Evolutionary conservation across 2,888 invertebrate genomes (phyloP).

Genomic region (Galeopsomyia nigrocyanea): DNA sequence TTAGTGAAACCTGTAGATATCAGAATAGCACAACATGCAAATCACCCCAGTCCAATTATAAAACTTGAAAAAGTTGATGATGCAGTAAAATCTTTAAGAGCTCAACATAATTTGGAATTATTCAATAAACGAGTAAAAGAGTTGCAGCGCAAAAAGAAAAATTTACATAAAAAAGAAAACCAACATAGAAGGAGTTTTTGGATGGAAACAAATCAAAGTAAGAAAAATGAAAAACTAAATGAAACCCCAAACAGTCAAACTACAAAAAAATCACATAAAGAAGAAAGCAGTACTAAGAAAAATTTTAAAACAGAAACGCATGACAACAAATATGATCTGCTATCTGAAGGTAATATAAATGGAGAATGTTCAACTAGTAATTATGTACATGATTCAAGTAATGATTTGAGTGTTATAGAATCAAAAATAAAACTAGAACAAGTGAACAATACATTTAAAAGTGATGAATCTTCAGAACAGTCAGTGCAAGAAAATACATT

Average conservation of each 20-base stretch:
- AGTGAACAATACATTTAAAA: slow-evolving; percentile 6
- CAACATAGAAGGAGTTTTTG: background rate
- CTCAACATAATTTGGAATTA: slow-evolving; percentile 51
- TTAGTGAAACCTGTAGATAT: slow-evolving; percentile 40
- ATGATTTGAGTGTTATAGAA: background rate
- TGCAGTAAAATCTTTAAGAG: slow-evolving; percentile 52
- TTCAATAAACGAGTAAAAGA: slow-evolving; percentile 42
- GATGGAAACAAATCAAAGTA: slow-evolving; percentile 7
- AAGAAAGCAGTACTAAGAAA: background rate
- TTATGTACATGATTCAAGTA: slow-evolving; percentile 7
- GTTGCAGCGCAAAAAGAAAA: slow-evolving; percentile 17
- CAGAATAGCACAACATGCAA: slow-evolving; percentile 42
- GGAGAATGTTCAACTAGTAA: background rate
- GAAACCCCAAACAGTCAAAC: background rate
- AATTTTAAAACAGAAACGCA: slow-evolving; percentile 8
- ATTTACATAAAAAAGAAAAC: slow-evolving; percentile 1
- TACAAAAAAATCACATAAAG: background rate
- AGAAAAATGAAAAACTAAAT: background rate
- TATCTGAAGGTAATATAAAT: background rate
- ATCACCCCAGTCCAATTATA: slow-evolving; percentile 29
- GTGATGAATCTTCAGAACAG: background rate
- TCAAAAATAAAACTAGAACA: slow-evolving; percentile 37
- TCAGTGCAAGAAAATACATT: slow-evolving; percentile 1
- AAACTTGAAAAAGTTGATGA: slow-evolving; percentile 51
- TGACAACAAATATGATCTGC: background rate